Evolutionary conservation across 2,888 invertebrate species (phyloP).

Genomic region (Melolontha melolontha): DNA sequence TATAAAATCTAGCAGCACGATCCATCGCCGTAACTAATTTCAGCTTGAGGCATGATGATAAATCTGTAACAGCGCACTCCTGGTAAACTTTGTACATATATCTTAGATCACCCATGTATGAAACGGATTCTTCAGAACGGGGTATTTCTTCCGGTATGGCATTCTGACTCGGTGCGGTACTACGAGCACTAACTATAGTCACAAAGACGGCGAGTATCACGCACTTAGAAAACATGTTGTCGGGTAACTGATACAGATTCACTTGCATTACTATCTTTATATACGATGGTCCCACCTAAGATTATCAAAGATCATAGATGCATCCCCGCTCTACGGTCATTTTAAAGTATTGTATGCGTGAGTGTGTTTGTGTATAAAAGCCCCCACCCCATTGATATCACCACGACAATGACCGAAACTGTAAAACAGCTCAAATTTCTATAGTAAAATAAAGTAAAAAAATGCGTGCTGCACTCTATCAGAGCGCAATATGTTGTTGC

Average conservation of each 20-base stretch:
- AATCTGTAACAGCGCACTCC: slow-evolving; percentile 79
- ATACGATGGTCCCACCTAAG: slow-evolving; percentile 57
- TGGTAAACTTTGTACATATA: slow-evolving; percentile 84
- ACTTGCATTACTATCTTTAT: slow-evolving; percentile 59
- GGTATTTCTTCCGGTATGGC: slow-evolving; percentile 59
- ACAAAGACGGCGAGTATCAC: slow-evolving; percentile 70
- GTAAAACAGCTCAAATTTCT: slow-evolving; percentile 57
- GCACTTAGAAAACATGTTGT: slow-evolving; percentile 71
- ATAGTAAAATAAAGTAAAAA: slow-evolving; percentile 53
- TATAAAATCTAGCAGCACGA: slow-evolving; percentile 73
- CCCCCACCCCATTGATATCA: slow-evolving; percentile 44
- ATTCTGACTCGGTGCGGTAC: slow-evolving; percentile 67
- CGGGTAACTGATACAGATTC: slow-evolving; percentile 63
- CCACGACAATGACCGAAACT: slow-evolving; percentile 38
- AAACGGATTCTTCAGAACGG: slow-evolving; percentile 58
- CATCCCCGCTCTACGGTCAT: slow-evolving; percentile 52
- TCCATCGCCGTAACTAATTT: slow-evolving; percentile 84
- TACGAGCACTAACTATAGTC: slow-evolving; percentile 69
- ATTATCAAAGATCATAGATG: slow-evolving; percentile 55
- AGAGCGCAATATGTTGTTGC: slow-evolving; percentile 41
- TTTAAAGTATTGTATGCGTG: slow-evolving; percentile 43
- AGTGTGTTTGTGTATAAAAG: slow-evolving; percentile 8
- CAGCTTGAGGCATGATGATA: slow-evolving; percentile 81
- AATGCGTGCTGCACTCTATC: slow-evolving; percentile 56
- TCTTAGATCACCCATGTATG: slow-evolving; percentile 75